Conservation (phyloP, 2,113 vertebrate genomes). For the Aegotheles bennettii region DNA sequence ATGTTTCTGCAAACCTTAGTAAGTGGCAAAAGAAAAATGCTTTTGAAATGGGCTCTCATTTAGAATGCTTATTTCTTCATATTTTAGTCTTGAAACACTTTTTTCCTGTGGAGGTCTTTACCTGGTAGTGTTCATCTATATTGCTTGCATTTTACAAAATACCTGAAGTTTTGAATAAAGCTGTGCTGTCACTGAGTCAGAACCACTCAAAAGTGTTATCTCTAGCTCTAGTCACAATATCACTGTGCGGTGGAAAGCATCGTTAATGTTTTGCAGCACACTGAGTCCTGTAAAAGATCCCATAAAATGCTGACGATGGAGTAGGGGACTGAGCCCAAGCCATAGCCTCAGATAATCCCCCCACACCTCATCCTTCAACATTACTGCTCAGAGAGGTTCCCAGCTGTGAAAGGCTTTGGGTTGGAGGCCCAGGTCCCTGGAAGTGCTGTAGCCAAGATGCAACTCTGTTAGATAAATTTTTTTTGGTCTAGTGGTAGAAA, state of each 20-base stretch:
- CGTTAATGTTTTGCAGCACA: background rate
- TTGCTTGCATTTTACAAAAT: background rate
- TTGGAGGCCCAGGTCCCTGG: background rate
- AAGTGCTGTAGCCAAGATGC: background rate
- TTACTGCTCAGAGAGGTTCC: background rate
- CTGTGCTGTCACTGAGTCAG: background rate
- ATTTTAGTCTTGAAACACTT: background rate
- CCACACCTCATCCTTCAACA: background rate
- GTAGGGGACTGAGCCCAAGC: background rate
- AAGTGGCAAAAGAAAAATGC: slow-evolving; percentile 2
- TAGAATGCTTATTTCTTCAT: background rate
- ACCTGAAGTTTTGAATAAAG: background rate
- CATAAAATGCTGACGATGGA: fast-evolving
- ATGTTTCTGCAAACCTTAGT: slow-evolving; percentile 36
- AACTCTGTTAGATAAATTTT: background rate
- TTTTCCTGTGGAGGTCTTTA: background rate
- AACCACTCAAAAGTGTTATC: background rate
- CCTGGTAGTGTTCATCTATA: background rate
- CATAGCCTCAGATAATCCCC: background rate
- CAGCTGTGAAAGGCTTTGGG: background rate
- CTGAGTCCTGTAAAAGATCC: background rate
- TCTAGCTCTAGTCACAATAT: background rate
- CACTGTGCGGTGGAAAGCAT: background rate
- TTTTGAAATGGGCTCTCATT: background rate
- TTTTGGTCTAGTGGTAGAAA: background rate